Base-by-base conservation (phyloP, 2,888 invertebrate species). In the Drosophila maculinotata region DNA sequence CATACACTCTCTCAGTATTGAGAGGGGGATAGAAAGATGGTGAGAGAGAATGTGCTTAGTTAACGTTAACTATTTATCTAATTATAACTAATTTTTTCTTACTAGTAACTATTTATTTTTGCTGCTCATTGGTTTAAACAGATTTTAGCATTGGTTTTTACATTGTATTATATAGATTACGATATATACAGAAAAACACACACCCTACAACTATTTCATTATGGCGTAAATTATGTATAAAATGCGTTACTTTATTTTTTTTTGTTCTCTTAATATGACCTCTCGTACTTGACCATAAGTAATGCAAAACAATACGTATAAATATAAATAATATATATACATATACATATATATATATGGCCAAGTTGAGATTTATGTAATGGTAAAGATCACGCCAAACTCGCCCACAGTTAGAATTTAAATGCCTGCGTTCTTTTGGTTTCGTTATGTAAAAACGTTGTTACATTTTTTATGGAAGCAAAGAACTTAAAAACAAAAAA, bases 361-460 rank as follows among this genome's bases (percentile, higher is more conserved):
- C 69, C 81, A 79, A 68, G 76, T 76, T 82, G 75, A 71, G 75
- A 71, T 69, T 74, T 57, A 45, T 62, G 17, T 39, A 64, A 47
- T 48, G 68, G 72, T 52, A 48, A 54, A 60, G n/a, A 65, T 66
- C 60, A 76, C 41, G 53, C 64, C 58, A 69, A 56, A 59, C 39
- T 53, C 58, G 58, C 63, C 79, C 75, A 79, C 64, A 79, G 64
- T 71, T 85, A 79, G 41, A 53, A 57, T 23, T 42, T 70, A 69
- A 67, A 58, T 67, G 64, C 66, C 74, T 67, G 73, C 74, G 78
- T 70, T 76, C 73, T 71, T 38, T 59, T 60, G 76, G 80, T 79
- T 79, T 64, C 48, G 36, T 79, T 85, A 62, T 85, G 79, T 79
- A 85, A 79, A 79, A 86, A 85, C 60, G 63, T 85, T 79, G 79